Evolutionary conservation across 2,888 invertebrate species (phyloP), one percentile per base, ranked within the genome.

Genomic region (Emesis furor): DNA sequence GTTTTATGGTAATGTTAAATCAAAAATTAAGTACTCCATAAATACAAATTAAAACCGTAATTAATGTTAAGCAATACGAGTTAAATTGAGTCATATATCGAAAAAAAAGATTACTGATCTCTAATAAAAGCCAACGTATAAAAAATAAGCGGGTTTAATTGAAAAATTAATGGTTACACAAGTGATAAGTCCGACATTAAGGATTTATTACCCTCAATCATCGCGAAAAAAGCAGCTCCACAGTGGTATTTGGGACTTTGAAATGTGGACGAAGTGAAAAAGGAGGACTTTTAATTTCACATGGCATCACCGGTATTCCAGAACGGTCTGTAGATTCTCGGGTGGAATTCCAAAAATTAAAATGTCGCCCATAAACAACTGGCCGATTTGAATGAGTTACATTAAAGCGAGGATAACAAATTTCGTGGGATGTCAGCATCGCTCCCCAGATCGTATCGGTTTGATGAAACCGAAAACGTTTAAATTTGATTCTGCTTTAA

Each of bases 311-410:
- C 91, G 95, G 95, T 91, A 95, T 94, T 92, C 94, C 84, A 92
- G 88, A 91, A 85, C 92, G 91, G 91, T 90, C 91, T 91, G 88
- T 51, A 14, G 14, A n/a, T 83, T 88, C 90, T 91, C 89, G 89
- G 85, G 85, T 91, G 91, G 96, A 95, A 96, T 96, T 95, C 94
- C 90, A 96, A 96, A 96, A 94, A 96, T 95, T 94, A 96, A 96
- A 96, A 96, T 96, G 95, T 94, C 94, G 94, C 93, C 96, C 94
- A 96, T 96, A 96, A 96, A 96, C 96, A 96, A 96, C 95, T 88
- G 92, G 95, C 94, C 94, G 94, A 96, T 96, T 96, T 96, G 96
- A 96, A 96, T 96, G 95, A 95, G 94, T 93, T 92, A 94, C 89
- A 93, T 93, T 94, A 95, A 93, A 92, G 89, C 88, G 89, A 86